phyloP scores from a whole-genome alignment of 2,113 vertebrate genomes.

The Syngnathus floridae region DNA sequence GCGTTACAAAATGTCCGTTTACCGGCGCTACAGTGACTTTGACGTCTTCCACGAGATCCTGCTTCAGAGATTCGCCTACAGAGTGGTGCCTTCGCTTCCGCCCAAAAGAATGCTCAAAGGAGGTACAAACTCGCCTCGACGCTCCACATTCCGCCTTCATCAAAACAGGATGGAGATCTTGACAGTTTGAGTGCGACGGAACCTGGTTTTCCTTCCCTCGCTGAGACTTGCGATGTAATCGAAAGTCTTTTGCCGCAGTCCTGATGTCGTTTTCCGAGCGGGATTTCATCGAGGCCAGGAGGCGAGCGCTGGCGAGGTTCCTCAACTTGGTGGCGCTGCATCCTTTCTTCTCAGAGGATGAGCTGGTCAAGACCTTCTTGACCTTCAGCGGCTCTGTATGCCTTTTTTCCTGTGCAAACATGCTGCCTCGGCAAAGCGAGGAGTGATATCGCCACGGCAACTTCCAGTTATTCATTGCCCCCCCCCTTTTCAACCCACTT shows the following conservation, averaged over 20 bases:
- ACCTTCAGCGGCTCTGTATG: constrained; percentile 88
- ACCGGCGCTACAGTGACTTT: constrained; percentile 90
- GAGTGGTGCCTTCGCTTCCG: constrained; percentile 87
- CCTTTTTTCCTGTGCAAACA: constrained; percentile 19
- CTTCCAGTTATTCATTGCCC: constrained; percentile 10
- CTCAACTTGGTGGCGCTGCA: constrained; percentile 91
- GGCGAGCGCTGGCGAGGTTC: constrained; percentile 84
- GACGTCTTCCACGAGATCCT: constrained; percentile 92
- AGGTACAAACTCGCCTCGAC: constrained; percentile 66
- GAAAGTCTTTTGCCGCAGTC: constrained; percentile 33
- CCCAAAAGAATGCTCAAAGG: constrained; percentile 90
- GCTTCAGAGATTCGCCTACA: constrained; percentile 89
- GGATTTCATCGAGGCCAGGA: constrained; percentile 89
- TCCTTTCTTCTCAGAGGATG: constrained; percentile 87
- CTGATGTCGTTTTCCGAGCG: constrained; percentile 76
- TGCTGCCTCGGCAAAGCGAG: constrained; percentile 11
- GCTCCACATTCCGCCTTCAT: not conserved
- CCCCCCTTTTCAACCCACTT: constrained; percentile 1
- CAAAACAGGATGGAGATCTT: constrained; percentile 1
- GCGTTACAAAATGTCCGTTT: constrained; percentile 85
- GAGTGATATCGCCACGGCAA: constrained; percentile 10
- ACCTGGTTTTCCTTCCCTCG: not conserved
- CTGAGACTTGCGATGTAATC: not conserved
- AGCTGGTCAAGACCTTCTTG: constrained; percentile 85
- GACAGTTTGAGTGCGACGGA: not conserved